These are phyloP conservation scores for Lysandra bellargus DNA, from an alignment of 2,888 invertebrate species.

Conservation along the genomic window DNA sequence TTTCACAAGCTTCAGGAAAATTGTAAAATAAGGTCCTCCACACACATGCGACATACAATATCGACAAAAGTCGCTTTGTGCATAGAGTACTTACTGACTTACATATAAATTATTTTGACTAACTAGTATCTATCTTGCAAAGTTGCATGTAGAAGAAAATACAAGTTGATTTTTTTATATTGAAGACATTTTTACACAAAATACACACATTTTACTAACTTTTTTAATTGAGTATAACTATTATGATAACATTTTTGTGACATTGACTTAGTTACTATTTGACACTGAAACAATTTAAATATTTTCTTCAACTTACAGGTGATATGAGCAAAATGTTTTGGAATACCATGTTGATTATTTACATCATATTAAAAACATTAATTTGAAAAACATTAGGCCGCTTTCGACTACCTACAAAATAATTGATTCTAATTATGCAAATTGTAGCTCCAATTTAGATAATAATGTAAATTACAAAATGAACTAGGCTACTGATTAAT, in stretches of 20 bases:
- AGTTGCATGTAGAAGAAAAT: neutral
- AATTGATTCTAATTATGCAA: slow-evolving; percentile 8
- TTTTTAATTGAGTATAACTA: neutral
- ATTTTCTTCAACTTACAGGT: neutral
- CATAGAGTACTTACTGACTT: neutral
- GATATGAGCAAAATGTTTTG: neutral
- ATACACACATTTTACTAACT: neutral
- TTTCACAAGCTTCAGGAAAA: slow-evolving; percentile 11
- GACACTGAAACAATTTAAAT: neutral
- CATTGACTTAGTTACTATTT: neutral
- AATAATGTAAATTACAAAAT: slow-evolving; percentile 7
- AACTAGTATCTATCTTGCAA: slow-evolving; percentile 6
- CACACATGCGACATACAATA: neutral
- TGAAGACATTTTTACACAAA: neutral
- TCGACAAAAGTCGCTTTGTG: neutral
- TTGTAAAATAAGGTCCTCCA: neutral
- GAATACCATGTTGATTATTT: neutral
- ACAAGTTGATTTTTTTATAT: neutral
- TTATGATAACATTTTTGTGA: neutral
- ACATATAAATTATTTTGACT: slow-evolving; percentile 2
- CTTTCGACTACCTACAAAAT: neutral
- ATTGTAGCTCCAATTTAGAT: neutral
- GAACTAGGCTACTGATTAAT: neutral
- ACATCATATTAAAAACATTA: neutral
- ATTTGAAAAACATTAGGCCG: neutral